Percentiles rank a stretch among this genome's conserved stretches.
Conservation (phyloP, 2,797 vertebrate species). For the Parauchenoglanis ngamensis region DNA sequence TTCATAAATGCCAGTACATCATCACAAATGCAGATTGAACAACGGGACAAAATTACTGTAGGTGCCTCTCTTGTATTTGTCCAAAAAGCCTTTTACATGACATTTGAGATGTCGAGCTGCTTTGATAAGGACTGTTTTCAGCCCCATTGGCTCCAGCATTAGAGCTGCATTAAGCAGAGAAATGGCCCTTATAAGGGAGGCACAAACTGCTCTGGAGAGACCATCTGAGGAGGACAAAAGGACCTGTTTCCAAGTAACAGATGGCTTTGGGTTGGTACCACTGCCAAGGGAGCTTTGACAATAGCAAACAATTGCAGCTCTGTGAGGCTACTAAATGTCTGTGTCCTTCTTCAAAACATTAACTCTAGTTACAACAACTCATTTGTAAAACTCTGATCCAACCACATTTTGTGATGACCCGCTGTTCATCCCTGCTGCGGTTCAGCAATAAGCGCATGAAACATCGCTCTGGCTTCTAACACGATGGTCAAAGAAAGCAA, state of each 20-base stretch:
- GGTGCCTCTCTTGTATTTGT: neutral
- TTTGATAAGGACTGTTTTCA: conserved; percentile 5
- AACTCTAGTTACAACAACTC: neutral
- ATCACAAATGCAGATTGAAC: neutral
- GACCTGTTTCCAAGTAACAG: conserved; percentile 41
- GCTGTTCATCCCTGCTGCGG: neutral
- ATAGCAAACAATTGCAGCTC: conserved; percentile 14
- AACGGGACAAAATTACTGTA: neutral
- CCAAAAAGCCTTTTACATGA: too few relatives aligned
- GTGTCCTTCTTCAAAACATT: neutral
- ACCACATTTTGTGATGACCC: conserved; percentile 9
- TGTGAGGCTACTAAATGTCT: neutral
- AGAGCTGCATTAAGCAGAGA: conserved; percentile 27
- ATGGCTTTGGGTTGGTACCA: conserved; percentile 37
- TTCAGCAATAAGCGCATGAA: neutral
- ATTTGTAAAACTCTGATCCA: conserved; percentile 5
- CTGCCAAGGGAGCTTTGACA: conserved; percentile 27
- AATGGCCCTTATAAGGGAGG: conserved; percentile 14
- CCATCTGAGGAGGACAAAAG: conserved; percentile 8
- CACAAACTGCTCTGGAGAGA: conserved; percentile 26
- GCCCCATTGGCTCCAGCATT: neutral
- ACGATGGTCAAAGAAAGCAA: neutral
- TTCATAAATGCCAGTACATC: neutral
- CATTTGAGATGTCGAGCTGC: neutral
- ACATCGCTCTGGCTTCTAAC: neutral